Evolutionary conservation across 2,888 invertebrate species (phyloP).

Genomic region (Cephonodes hylas): DNA sequence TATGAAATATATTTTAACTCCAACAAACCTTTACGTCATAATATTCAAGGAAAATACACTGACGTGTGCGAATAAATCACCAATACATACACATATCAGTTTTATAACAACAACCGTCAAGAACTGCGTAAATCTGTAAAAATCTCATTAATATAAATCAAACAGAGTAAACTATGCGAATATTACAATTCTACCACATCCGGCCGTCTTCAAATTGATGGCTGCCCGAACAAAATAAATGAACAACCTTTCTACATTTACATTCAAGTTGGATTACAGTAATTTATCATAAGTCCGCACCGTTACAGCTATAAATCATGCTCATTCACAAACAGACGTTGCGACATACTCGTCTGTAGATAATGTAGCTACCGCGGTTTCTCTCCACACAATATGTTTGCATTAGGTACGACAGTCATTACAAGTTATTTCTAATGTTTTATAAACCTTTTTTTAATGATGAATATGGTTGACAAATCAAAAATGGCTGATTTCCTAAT

Average conservation of each 20-base stretch:
- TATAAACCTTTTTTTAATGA: too few species aligned
- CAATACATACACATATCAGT: background rate
- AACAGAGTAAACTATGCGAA: slow-evolving; percentile 11
- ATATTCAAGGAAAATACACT: too few species aligned
- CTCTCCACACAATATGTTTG: background rate
- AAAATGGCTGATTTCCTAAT: too few species aligned
- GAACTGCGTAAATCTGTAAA: too few species aligned
- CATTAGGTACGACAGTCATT: slow-evolving; percentile 16
- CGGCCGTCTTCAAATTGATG: slow-evolving; percentile 44
- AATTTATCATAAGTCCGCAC: slow-evolving; percentile 65
- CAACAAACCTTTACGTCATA: too few species aligned
- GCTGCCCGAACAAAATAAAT: slow-evolving; percentile 53
- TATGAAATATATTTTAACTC: background rate
- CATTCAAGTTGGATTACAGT: slow-evolving; percentile 58
- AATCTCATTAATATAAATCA: slow-evolving; percentile 11
- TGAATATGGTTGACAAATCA: too few species aligned
- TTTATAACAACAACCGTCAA: too few species aligned
- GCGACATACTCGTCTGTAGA: background rate
- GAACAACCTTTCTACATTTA: slow-evolving; percentile 57
- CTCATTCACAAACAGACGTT: slow-evolving; percentile 55
- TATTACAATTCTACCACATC: slow-evolving; percentile 7
- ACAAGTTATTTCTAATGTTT: too few species aligned
- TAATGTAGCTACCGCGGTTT: slow-evolving; percentile 2
- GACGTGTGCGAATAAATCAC: background rate
- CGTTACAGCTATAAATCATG: slow-evolving; percentile 66